Evolutionary conservation across 2,797 vertebrate genomes (phyloP).

Genomic region (Anabacerthia variegaticeps): DNA sequence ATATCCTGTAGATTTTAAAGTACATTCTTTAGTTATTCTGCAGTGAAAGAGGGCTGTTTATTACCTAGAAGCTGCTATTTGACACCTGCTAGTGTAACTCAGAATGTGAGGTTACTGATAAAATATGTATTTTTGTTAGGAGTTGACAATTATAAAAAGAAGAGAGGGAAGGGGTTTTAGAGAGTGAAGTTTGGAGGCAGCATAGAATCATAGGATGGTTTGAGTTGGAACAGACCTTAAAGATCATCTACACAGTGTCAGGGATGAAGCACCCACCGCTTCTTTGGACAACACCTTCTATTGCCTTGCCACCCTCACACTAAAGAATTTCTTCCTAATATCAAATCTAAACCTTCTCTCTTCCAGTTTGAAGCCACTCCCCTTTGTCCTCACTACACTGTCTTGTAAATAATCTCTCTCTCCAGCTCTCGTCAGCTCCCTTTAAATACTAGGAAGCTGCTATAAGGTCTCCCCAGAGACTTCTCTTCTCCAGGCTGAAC

Average conservation of each 20-base stretch:
- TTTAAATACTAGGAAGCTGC: background rate
- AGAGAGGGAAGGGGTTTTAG: background rate
- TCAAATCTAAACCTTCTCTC: background rate
- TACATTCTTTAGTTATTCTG: background rate
- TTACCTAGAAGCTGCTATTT: background rate
- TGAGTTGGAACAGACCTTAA: background rate
- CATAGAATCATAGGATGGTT: background rate
- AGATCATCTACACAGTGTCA: background rate
- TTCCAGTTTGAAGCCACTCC: background rate
- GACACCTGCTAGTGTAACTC: background rate
- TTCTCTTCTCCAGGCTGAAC: background rate
- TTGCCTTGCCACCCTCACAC: background rate
- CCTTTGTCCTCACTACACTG: background rate
- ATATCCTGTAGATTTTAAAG: background rate
- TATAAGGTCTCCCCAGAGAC: background rate
- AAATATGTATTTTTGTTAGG: background rate
- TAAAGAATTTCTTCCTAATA: background rate
- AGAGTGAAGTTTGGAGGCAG: background rate
- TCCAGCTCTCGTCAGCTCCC: background rate
- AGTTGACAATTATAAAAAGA: background rate
- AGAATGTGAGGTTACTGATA: background rate
- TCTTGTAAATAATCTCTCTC: background rate
- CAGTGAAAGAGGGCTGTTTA: background rate
- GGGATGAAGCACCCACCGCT: too few relatives aligned
- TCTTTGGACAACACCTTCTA: background rate